Percentiles rank a stretch among this genome's conserved stretches.
Conservation (phyloP, 1,140 invertebrate species). For the Drosophila parvula region DNA sequence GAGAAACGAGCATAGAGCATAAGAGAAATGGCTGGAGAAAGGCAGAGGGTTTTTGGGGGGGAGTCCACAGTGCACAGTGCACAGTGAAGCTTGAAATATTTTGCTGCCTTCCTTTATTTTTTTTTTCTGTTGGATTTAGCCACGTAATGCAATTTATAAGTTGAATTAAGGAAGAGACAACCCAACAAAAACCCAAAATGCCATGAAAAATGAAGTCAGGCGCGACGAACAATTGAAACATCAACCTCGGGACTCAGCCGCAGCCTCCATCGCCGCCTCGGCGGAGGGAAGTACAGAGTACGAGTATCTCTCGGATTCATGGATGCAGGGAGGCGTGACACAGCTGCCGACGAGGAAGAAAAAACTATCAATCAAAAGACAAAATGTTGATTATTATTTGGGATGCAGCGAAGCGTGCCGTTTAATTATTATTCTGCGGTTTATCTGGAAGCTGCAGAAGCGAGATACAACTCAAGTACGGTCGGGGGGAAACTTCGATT, state of each 20-base stretch:
- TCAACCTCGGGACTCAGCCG: slow-evolving; percentile 32
- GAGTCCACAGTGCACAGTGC: slow-evolving; percentile 20
- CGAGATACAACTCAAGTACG: slow-evolving; percentile 10
- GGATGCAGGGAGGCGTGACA: slow-evolving; percentile 36
- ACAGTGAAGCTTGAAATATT: slow-evolving; percentile 69
- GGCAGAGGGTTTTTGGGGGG: neutral
- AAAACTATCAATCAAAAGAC: slow-evolving; percentile 80
- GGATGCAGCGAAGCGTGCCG: slow-evolving; percentile 65
- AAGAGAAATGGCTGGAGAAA: slow-evolving; percentile 21
- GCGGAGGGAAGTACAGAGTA: neutral
- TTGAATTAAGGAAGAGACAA: slow-evolving; percentile 55
- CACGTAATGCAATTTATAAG: slow-evolving; percentile 78
- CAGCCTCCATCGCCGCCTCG: neutral
- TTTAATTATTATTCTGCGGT: slow-evolving; percentile 74
- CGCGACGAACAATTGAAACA: slow-evolving; percentile 64
- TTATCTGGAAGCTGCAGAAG: slow-evolving; percentile 21
- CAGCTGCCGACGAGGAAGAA: slow-evolving; percentile 38
- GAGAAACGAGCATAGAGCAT: slow-evolving; percentile 34
- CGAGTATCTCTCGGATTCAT: slow-evolving; percentile 29
- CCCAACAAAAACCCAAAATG: slow-evolving; percentile 49
- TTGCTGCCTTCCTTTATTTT: slow-evolving; percentile 22
- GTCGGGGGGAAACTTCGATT: slow-evolving; percentile 17
- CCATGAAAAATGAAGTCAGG: slow-evolving; percentile 77
- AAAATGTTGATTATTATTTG: slow-evolving; percentile 70
- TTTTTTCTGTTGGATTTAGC: slow-evolving; percentile 26